Base-by-base conservation (phyloP, 2,797 vertebrate genomes). In the Muscicapa striata region DNA sequence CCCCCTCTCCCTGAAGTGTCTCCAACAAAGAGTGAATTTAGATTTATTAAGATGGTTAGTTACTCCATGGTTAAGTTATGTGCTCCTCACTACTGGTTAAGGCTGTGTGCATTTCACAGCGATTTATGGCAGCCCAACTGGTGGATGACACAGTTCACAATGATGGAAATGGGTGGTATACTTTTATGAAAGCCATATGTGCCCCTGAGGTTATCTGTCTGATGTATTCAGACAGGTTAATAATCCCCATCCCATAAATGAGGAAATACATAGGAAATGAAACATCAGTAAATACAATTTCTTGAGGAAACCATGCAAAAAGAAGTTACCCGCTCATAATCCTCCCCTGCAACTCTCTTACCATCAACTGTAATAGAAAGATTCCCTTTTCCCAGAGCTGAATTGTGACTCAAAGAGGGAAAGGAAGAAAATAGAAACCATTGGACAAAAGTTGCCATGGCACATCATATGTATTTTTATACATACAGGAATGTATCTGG, bases 191-290 rank as follows among this genome's bases (percentile, higher is more conserved):
- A 92, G 86, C 90, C 90, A 27, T 27, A 67, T 64, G 78, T 72
- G 87, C 64, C 90, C 96, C 79, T 90, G 78, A 68, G 93, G 92
- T 97, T 90, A 77, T 90, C 93, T 83, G 64, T 23, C 76, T 76
- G 59, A 63, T 90, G 41, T 41, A 18, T 38, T 70, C 86, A 51
- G 86, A 72, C 70, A 77, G 80, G 63, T 91, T 93, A 95, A 94
- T 76, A 95, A 95, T 36, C 81, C 84, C 79, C 80, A 81, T 43
- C 52, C 52, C 67, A 34, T 54, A 77, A 80, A 70, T 30, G 68
- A 86, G 82, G 81, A 90, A 93, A 93, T 21, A 41, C 38, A 51
- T 73, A 63, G 89, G 87, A 96, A 97, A 93, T 63, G 73, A 95
- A 92, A 92, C 76, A 77, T 87, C 61, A 77, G 38, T 77, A 87